These are phyloP conservation scores for Elachura formosa DNA, from an alignment of 2,113 vertebrate genomes.

Conservation along the genomic window DNA sequence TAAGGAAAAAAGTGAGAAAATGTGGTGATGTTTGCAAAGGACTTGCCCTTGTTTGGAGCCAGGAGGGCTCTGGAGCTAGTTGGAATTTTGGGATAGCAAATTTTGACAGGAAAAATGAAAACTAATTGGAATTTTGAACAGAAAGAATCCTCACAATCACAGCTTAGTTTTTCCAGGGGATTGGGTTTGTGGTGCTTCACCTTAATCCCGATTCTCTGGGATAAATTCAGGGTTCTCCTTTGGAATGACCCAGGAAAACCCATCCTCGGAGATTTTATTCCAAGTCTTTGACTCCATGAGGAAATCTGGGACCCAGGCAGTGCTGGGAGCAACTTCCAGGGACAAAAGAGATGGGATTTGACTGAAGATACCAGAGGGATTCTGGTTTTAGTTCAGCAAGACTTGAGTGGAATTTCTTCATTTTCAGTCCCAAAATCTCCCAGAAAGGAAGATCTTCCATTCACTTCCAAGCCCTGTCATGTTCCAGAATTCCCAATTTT, in stretches of 20 bases:
- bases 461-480: rapidly evolving
- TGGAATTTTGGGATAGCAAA: neutral
- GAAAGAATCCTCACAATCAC: neutral
- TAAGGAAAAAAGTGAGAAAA: neutral
- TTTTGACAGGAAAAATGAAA: neutral
- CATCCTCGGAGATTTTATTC: neutral
- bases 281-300: neutral
- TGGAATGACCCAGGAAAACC: neutral
- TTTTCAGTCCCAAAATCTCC: neutral
- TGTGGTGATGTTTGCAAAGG: neutral
- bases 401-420: neutral
- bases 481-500: neutral
- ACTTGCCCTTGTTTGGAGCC: neutral
- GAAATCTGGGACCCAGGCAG: neutral
- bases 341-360: neutral
- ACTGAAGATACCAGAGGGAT: neutral
- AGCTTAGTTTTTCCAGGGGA: neutral
- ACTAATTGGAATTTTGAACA: neutral
- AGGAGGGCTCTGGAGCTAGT: neutral
- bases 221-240: neutral
- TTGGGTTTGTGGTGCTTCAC: neutral
- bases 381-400: neutral
- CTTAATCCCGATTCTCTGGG: too few relatives aligned
- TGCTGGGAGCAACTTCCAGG: rapidly evolving
- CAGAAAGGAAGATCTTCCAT: neutral